phyloP scores from a whole-genome alignment of 2,113 vertebrate species.

The Ovis aries region ARS-UI_Ramb_v3.0 NC_056071.1:39763001-39763500 shows the following conservation, averaged over 20 bases:
- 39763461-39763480: neutral
- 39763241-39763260: conserved; percentile 44
- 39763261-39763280: conserved; percentile 1
- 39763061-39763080: conserved; percentile 60
- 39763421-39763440: conserved; percentile 9
- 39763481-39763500: conserved; percentile 34
- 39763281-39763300: neutral
- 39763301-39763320: neutral
- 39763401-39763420: conserved; percentile 12
- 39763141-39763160: neutral
- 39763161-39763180: neutral
- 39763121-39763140: neutral
- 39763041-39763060: conserved; percentile 75
- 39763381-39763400: neutral
- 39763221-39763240: neutral
- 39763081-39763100: conserved; percentile 72
- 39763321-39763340: neutral
- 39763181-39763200: neutral
- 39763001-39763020: conserved; percentile 56
- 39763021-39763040: conserved; percentile 57
- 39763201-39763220: conserved; percentile 44
- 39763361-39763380: neutral
- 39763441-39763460: conserved; percentile 16
- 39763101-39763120: conserved; percentile 70
- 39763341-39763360: neutral